phyloP scores from a whole-genome alignment of 2,113 vertebrate genomes.

The Gorsachius goisagi region DNA sequence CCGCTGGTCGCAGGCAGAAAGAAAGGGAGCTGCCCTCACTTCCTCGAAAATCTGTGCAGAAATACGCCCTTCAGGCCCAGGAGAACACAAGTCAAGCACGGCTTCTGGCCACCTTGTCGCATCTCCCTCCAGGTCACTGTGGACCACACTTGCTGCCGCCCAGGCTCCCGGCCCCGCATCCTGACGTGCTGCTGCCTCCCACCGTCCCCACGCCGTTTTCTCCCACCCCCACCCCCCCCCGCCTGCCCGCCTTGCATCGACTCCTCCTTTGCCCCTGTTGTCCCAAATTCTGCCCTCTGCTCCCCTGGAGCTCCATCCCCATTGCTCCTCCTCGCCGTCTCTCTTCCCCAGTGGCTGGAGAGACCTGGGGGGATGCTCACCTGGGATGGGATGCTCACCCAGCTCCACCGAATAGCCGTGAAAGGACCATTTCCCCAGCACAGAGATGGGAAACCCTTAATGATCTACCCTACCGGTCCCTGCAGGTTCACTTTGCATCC shows the following conservation, averaged over 20 bases:
- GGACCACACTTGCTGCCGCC: neutral
- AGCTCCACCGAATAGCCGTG: neutral
- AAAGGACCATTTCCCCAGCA: neutral
- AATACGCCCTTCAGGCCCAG: neutral
- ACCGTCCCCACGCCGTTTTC: rapidly evolving
- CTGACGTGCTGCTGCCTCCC: neutral
- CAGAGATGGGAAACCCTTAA: neutral
- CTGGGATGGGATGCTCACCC: neutral
- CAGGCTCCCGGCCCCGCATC: neutral
- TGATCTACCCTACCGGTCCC: neutral
- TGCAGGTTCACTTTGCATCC: neutral
- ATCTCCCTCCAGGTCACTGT: neutral
- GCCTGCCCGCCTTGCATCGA: neutral
- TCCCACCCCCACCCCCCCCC: neutral
- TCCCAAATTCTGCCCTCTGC: neutral
- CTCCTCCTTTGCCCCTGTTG: neutral
- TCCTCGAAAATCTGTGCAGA: neutral
- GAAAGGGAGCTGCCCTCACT: neutral
- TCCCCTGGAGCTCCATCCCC: neutral
- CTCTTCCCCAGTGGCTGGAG: neutral
- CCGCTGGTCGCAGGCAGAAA: neutral
- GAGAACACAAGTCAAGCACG: neutral
- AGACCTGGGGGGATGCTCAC: neutral
- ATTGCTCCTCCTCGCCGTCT: neutral
- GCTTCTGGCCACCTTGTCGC: neutral